These are phyloP conservation scores for Rachycentron canadum DNA, from an alignment of 2,797 vertebrate species.

Conservation along the genomic window DNA sequence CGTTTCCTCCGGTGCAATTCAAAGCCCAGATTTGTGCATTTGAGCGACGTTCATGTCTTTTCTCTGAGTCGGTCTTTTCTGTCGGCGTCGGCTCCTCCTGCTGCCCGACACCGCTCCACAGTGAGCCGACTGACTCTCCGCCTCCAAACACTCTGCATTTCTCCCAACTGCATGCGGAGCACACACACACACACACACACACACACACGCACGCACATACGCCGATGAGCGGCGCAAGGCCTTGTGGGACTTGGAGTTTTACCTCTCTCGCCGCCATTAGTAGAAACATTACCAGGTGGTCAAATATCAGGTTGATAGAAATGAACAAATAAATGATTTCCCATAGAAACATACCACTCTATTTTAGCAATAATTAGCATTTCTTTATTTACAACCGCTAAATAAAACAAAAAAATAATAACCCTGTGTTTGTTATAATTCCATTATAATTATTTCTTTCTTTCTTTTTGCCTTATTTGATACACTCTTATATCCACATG, in stretches of 20 bases:
- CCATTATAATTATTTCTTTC: no score
- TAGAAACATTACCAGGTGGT: neutral
- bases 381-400: no score
- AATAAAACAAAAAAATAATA: no score
- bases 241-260: constrained; percentile 78
- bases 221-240: constrained; percentile 54
- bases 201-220: constrained; percentile 29
- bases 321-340: no score
- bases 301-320: no score
- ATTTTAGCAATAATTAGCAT: no score
- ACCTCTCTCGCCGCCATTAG: neutral
- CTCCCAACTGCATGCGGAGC: constrained; percentile 69
- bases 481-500: no score
- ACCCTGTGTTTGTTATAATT: no score
- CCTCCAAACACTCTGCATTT: constrained; percentile 74
- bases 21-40: constrained; percentile 9
- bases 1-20: constrained; percentile 13
- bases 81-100: constrained; percentile 77
- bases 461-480: no score
- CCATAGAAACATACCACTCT: no score
- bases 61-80: constrained; percentile 66
- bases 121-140: constrained; percentile 75
- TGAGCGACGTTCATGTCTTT: constrained; percentile 51
- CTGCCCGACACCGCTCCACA: constrained; percentile 74
- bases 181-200: constrained; percentile 26